These are phyloP conservation scores for Oscheius myriophilus DNA, from an alignment of 2,888 invertebrate genomes.

Conservation along the genomic window DNA sequence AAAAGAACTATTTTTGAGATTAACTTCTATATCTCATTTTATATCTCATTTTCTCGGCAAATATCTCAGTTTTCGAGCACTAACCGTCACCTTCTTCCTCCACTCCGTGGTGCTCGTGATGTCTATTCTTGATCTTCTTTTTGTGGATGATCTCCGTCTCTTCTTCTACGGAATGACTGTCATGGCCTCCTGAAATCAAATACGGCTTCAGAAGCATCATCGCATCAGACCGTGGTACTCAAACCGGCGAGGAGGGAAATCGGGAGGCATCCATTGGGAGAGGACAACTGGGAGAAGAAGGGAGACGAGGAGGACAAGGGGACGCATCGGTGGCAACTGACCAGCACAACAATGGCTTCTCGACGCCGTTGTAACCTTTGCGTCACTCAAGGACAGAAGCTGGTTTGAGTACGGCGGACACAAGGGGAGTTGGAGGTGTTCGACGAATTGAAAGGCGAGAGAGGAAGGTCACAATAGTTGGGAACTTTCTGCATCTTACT, in stretches of 20 bases:
- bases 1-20: too few relatives aligned
- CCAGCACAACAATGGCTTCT: too few relatives aligned
- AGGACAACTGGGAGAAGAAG: not conserved
- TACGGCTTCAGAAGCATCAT: not conserved
- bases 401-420: too few relatives aligned
- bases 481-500: too few relatives aligned
- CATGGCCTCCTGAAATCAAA: conserved; percentile 13
- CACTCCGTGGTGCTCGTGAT: conserved; percentile 17
- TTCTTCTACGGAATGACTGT: conserved; percentile 24
- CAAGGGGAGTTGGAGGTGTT: too few relatives aligned
- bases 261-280: conserved; percentile 17
- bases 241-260: conserved; percentile 12
- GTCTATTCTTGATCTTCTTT: conserved; percentile 15
- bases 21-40: too few relatives aligned
- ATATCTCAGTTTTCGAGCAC: too few relatives aligned
- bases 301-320: conserved; percentile 6
- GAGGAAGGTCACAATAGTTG: too few relatives aligned
- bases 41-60: too few relatives aligned
- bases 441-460: too few relatives aligned
- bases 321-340: conserved; percentile 6
- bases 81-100: conserved; percentile 13
- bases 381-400: too few relatives aligned
- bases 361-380: too few relatives aligned
- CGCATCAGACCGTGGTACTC: conserved; percentile 4
- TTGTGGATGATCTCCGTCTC: conserved; percentile 20